Base-by-base conservation (phyloP, 2,888 invertebrate species). In the Ophion ellenae region DNA sequence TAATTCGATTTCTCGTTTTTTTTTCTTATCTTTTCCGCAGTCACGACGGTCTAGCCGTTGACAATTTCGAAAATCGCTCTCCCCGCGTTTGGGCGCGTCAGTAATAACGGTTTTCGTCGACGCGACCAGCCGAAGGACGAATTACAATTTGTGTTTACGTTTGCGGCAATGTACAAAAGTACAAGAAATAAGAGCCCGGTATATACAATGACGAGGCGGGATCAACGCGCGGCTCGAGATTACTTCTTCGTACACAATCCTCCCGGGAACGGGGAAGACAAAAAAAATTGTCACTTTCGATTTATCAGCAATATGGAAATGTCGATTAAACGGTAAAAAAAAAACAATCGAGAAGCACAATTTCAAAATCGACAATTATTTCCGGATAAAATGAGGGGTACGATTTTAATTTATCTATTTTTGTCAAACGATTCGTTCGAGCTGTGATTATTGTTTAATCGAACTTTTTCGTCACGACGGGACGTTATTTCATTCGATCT, bases 121-220 rank as follows among this genome's bases (percentile, higher is more conserved):
- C 45, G 40, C 45, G 3, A 47, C 47, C 14, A 28, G n/a, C n/a
- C 77, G 71, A 73, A 70, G 79, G 79, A 70, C 79, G 70, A 78
- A 28, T 59, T 28, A 36, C n/a, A 57, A 69, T 32, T 47, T 57
- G 59, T 84, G 84, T 84, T 84, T 84, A 84, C 84, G 73, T 78
- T 79, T 63, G 59, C 63, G 47, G 28, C 11, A 70, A 14, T 47
- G 47, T 47, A 45, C 45, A 63, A 70, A 63, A 32, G 70, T n/a
- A 63, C 45, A 24, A 70, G 47, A 79, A 79, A 47, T 61, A 67
- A 67, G 75, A 75, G 10, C 17, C 36, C 40, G 20, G 36, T 66
- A 36, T 14, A 67, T 40, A 40, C 20, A 59, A 59, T 32, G 17
- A 57, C 36, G 57, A 24, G 40, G n/a, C 47, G 61, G 61, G 40